Percentiles rank a stretch among this genome's conserved stretches.
Conservation (phyloP, 2,113 vertebrate species). For the Hemichromis elongatus region DNA sequence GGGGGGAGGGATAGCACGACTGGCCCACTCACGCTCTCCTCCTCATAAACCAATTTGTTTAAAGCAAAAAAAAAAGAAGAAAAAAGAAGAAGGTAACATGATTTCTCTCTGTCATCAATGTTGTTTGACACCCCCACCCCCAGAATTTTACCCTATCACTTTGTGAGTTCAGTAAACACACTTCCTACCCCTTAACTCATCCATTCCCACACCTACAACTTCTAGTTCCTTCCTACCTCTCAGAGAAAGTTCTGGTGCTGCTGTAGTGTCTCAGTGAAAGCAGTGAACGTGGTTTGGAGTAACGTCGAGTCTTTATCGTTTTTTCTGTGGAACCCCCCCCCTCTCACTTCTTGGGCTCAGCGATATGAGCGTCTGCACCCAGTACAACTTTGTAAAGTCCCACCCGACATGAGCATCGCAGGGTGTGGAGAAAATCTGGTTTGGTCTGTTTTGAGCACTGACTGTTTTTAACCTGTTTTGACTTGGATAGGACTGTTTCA, state of each 20-base stretch:
- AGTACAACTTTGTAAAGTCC: neutral
- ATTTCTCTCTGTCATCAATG: constrained; percentile 39
- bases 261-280: constrained; percentile 43
- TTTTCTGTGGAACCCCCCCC: constrained; percentile 30
- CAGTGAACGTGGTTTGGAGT: constrained; percentile 39
- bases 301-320: constrained; percentile 24
- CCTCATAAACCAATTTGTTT: neutral
- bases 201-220: neutral
- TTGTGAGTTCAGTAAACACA: constrained; percentile 26
- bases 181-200: neutral
- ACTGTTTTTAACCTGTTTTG: constrained; percentile 54
- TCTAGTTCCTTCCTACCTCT: constrained; percentile 20
- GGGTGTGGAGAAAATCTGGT: constrained; percentile 12
- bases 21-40: constrained; percentile 7
- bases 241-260: constrained; percentile 38
- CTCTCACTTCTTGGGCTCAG: constrained; percentile 1
- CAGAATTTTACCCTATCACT: neutral
- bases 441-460: constrained; percentile 51
- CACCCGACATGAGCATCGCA: neutral
- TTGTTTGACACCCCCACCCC: constrained; percentile 17
- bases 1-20: constrained; percentile 5
- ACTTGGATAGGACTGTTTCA: constrained; percentile 31
- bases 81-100: neutral
- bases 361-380: neutral
- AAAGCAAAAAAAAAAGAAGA: neutral